phyloP scores from a whole-genome alignment of 2,113 vertebrate species.

The Charina bottae region DNA sequence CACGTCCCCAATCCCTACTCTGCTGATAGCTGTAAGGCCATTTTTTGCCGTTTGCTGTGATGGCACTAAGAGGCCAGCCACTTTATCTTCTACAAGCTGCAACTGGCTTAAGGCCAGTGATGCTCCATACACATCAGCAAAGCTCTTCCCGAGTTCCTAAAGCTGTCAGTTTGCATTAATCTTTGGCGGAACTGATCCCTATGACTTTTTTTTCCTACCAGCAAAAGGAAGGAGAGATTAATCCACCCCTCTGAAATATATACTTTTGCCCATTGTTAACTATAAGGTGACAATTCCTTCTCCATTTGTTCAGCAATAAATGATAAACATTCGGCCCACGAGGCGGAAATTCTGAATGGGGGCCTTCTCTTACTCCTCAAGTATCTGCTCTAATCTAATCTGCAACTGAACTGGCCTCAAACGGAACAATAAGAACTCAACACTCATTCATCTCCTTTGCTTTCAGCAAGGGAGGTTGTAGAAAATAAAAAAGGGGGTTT shows the following conservation, averaged over 20 bases:
- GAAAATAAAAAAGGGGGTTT: slow-evolving; percentile 6
- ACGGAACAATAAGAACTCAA: slow-evolving; percentile 55
- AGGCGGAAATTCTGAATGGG: slow-evolving; percentile 40
- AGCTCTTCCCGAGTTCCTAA: background rate
- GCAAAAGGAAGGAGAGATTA: slow-evolving; percentile 36
- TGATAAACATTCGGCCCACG: slow-evolving; percentile 27
- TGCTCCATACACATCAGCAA: background rate
- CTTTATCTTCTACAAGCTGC: background rate
- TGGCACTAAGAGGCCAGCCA: background rate
- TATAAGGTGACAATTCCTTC: slow-evolving; percentile 31
- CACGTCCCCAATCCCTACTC: background rate
- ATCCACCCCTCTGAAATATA: slow-evolving; percentile 37
- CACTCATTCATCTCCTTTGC: slow-evolving; percentile 45
- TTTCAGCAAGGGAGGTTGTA: slow-evolving; percentile 20
- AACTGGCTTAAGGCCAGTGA: background rate
- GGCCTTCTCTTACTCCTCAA: slow-evolving; percentile 29
- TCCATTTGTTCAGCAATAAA: slow-evolving; percentile 17
- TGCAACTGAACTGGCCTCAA: slow-evolving; percentile 50
- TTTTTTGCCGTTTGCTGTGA: too few relatives aligned
- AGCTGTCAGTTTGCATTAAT: background rate
- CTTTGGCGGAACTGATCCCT: background rate
- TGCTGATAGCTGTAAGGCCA: background rate
- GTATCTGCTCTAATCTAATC: slow-evolving; percentile 49
- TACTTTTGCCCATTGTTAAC: slow-evolving; percentile 34
- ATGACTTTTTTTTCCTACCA: background rate